Evolutionary conservation across 2,888 invertebrate genomes (phyloP).

Genomic region (Oscheius sp.): DNA sequence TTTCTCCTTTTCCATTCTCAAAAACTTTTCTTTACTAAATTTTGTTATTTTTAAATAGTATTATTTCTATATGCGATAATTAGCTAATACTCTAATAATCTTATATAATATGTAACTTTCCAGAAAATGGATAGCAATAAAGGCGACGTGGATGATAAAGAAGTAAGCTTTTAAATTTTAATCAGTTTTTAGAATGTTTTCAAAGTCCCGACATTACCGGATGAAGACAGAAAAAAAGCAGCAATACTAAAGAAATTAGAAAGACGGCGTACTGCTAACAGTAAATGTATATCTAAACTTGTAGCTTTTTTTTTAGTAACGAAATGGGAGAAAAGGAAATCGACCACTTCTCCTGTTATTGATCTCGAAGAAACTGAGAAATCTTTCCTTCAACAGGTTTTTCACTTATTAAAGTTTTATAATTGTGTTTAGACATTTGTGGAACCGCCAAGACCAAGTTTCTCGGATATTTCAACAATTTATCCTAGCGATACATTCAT

Average conservation of each 20-base stretch:
- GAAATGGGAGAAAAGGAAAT: slow-evolving; percentile 1
- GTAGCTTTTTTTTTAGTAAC: background rate
- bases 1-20: no score
- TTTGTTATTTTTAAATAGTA: no score
- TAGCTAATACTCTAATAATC: no score
- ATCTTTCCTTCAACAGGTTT: slow-evolving; percentile 10
- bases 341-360: background rate
- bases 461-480: slow-evolving; percentile 10
- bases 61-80: no score
- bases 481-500: slow-evolving; percentile 1
- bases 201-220: no score
- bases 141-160: no score
- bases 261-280: background rate
- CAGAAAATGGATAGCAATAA: no score
- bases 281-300: background rate
- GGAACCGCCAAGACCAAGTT: slow-evolving; percentile 1
- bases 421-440: background rate
- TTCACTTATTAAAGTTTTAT: background rate
- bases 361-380: background rate
- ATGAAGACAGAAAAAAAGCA: slow-evolving; percentile 11
- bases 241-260: slow-evolving; percentile 8
- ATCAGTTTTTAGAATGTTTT: no score
- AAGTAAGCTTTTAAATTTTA: no score
- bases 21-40: no score
- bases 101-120: no score